Conservation (phyloP, 1,140 invertebrate genomes). For the Proctacanthus coquilletti region DNA sequence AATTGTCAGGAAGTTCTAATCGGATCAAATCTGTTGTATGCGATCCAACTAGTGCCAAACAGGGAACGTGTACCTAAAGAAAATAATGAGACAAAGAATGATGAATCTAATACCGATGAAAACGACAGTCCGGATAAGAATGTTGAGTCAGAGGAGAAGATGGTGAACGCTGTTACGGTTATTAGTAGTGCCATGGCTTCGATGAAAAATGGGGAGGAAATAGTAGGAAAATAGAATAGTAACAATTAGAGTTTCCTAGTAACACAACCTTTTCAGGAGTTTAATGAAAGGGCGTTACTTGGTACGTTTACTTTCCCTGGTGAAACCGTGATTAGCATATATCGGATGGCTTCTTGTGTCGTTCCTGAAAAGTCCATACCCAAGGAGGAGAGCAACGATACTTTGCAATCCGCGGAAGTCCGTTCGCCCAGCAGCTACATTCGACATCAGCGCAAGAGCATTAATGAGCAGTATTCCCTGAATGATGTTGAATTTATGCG, state of each 20-base stretch:
- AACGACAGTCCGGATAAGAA: conserved; percentile 10
- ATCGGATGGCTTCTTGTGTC: conserved; percentile 25
- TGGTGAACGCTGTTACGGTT: conserved; percentile 24
- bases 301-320: conserved; percentile 37
- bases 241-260: no score
- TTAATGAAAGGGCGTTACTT: conserved; percentile 36
- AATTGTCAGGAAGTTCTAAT: conserved; percentile 25
- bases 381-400: conserved; percentile 36
- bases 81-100: conserved; percentile 23
- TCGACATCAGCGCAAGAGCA: conserved; percentile 18
- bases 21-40: conserved; percentile 26
- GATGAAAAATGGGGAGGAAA: conserved; percentile 20
- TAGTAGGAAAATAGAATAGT: conserved; percentile 12
- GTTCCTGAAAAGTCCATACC: conserved; percentile 10
- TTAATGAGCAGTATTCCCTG: conserved; percentile 17
- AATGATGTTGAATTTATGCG: conserved; percentile 28
- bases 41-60: conserved; percentile 24
- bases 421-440: conserved; percentile 26
- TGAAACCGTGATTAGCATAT: conserved; percentile 24
- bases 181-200: conserved; percentile 28
- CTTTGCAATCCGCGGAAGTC: conserved; percentile 30
- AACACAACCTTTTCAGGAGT: conserved; percentile 33
- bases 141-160: conserved; percentile 8
- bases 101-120: conserved; percentile 21
- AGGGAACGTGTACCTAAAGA: conserved; percentile 2